Base-by-base conservation (phyloP, 1,140 invertebrate genomes). In the Drosophila subobscura region DNA sequence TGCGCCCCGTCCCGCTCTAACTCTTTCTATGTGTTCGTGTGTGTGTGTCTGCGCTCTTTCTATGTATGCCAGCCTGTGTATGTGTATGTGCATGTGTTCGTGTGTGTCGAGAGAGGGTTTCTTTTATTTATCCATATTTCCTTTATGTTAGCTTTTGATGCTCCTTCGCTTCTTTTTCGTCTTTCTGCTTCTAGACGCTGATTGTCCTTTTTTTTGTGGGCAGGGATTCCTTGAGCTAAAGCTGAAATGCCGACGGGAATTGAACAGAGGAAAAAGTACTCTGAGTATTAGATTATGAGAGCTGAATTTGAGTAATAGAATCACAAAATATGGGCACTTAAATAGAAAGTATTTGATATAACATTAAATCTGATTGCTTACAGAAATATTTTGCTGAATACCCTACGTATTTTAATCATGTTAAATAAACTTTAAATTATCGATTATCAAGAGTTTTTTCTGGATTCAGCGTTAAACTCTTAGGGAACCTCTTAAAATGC, bases 71-170 rank as follows among this genome's bases (percentile, higher is more conserved):
- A 58, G 46, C 10, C 14, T 56, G 41, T 52, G 27, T 10, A 2
- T 59, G 52, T 41, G 47, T 52, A 22, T n/a, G 5, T 59, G 52
- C 16, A 20, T 20, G 16, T 20, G 16, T 20, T 20, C 1, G 47
- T 52, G 27, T n/a, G 5, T 59, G 52, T 41, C 4, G 10, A 37
- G 33, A 37, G 33, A 37, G 29, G 20, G 71, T 57, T 73, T 66
- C 64, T 61, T 77, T 81, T 88, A 81, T 76, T 88, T 86, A 80
- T 72, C 66, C 75, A 89, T 83, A 78, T 89, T 72, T 89, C 57
- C 61, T 59, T 73, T 72, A 65, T 78, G 55, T 57, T 57, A 40
- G 54, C 51, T 66, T 61, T 57, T 63, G 42, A 49, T 23, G 54
- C 55, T 23, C 14, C 55, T 44, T 6, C 41, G 52, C 42, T 41